Conservation (phyloP, 2,113 vertebrate species). For the Psephotus haematonotus region DNA sequence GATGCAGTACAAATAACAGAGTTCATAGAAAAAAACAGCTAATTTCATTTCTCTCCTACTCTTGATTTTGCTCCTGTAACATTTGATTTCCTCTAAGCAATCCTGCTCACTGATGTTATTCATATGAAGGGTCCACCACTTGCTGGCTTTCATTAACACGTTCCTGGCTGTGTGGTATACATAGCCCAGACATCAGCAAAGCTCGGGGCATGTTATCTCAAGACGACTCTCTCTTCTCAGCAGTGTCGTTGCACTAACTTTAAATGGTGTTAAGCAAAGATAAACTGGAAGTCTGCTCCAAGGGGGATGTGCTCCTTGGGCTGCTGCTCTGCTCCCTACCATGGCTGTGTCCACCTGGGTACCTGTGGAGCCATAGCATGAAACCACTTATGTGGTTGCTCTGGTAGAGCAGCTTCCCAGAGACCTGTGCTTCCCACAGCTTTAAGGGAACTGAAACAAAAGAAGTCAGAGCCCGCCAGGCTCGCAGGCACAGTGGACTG, state of each 20-base stretch:
- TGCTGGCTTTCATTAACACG: neutral
- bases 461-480: neutral
- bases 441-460: slow-evolving; percentile 19
- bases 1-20: slow-evolving; percentile 12
- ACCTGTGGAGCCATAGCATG: rapidly evolving
- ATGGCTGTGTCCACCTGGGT: neutral
- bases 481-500: neutral
- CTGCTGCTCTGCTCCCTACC: neutral
- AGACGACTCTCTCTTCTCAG: neutral
- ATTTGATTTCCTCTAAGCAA: neutral
- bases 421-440: neutral
- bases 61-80: neutral
- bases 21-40: neutral
- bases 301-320: neutral
- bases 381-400: neutral
- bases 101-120: neutral
- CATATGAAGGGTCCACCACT: neutral
- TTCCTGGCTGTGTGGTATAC: neutral
- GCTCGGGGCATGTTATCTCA: neutral
- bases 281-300: neutral
- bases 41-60: neutral
- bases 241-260: neutral
- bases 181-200: rapidly evolving
- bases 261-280: neutral
- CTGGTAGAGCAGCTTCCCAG: neutral